A percentile compares a stretch with the other conserved stretches of the same genome.
Conservation (phyloP, 2,113 vertebrate species). For the Lamprologus ornatipinnis region DNA sequence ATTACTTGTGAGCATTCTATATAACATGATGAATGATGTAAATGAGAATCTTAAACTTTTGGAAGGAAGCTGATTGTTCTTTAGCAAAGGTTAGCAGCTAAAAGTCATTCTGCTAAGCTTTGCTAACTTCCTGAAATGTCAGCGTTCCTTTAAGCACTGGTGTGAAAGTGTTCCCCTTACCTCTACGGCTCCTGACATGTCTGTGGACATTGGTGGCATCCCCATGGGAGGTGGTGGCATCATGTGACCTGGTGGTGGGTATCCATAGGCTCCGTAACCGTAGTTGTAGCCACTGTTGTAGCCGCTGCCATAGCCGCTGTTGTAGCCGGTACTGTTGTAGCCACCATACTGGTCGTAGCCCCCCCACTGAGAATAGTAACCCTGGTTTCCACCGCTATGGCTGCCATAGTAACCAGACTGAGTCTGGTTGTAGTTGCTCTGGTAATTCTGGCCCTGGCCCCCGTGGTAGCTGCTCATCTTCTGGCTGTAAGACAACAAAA, state of each 20-base stretch:
- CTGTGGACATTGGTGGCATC: constrained; percentile 51
- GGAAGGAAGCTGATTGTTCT: not conserved
- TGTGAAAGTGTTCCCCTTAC: constrained; percentile 14
- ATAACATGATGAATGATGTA: not conserved
- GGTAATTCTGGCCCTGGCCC: constrained; percentile 69
- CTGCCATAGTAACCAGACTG: constrained; percentile 70
- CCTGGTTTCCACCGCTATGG: constrained; percentile 22
- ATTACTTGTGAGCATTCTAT: too few species aligned
- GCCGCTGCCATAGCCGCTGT: constrained; percentile 53
- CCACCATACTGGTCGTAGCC: constrained; percentile 73
- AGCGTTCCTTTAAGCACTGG: not conserved
- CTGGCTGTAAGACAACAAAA: constrained; percentile 44
- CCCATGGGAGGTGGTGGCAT: constrained; percentile 66
- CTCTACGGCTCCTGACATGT: constrained; percentile 53
- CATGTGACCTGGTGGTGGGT: constrained; percentile 68
- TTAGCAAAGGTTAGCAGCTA: not conserved
- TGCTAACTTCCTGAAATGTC: not conserved
- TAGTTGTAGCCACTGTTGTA: constrained; percentile 69
- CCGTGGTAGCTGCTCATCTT: constrained; percentile 78
- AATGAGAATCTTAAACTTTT: not conserved
- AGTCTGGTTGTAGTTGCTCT: constrained; percentile 66
- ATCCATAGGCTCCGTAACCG: constrained; percentile 69
- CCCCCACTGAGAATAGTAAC: constrained; percentile 76
- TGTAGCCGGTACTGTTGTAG: constrained; percentile 63
- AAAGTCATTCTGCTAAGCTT: not conserved